Conservation (phyloP, 2,797 vertebrate genomes). For the Hafferia zeledoni region DNA sequence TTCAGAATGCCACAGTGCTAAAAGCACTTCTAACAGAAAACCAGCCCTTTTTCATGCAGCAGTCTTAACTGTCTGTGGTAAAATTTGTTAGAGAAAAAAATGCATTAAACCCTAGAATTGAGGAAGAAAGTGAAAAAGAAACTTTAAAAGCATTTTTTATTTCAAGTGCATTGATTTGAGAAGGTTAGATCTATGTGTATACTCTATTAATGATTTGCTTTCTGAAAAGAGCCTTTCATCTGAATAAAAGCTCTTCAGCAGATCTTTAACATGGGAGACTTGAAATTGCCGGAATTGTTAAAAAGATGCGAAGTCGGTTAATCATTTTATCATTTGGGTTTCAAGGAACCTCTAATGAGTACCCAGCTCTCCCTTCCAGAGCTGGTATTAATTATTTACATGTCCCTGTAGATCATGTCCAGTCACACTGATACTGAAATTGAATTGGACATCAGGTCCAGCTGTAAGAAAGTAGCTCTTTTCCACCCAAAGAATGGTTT, state of each 20-base stretch:
- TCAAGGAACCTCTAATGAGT: constrained; percentile 21
- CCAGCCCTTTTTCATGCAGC: background rate
- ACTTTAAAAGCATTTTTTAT: background rate
- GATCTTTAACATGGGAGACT: background rate
- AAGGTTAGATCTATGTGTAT: background rate
- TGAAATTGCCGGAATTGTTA: constrained; percentile 33
- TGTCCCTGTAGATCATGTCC: constrained; percentile 5
- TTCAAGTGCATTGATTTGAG: constrained; percentile 27
- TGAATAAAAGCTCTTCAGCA: background rate
- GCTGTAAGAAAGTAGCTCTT: background rate
- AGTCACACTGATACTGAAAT: background rate
- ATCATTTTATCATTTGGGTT: constrained; percentile 22
- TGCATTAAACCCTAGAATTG: background rate
- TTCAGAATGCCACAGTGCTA: background rate
- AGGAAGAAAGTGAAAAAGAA: background rate
- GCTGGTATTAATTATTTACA: constrained; percentile 37
- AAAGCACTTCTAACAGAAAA: constrained; percentile 5
- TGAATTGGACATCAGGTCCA: background rate
- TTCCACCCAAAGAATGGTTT: background rate
- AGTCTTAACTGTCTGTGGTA: background rate
- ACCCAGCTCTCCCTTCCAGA: background rate
- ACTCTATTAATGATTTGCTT: background rate
- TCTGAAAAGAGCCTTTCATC: background rate
- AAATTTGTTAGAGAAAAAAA: background rate
- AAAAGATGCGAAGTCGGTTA: background rate